Evolutionary conservation across 2,797 vertebrate genomes (phyloP).

Genomic region (Acipenser ruthenus): DNA sequence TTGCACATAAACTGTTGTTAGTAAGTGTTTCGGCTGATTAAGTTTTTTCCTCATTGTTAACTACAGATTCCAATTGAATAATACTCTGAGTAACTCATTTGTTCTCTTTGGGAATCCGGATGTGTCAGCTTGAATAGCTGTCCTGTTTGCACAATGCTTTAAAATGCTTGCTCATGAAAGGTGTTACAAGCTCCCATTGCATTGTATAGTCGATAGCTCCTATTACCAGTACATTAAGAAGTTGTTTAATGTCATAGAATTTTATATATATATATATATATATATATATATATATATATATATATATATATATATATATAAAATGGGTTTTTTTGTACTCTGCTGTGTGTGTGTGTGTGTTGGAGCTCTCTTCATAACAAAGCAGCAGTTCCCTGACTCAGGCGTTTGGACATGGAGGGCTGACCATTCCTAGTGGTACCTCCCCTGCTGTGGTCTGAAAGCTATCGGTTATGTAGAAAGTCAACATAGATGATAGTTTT

Average conservation of each 20-base stretch:
- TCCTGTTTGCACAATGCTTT: conserved; percentile 53
- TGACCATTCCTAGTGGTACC: conserved; percentile 45
- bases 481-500: conserved; percentile 23
- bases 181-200: conserved; percentile 56
- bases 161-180: conserved; percentile 48
- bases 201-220: conserved; percentile 60
- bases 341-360: too few species aligned
- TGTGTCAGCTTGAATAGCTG: conserved; percentile 45
- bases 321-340: too few species aligned
- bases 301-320: too few species aligned
- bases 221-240: conserved; percentile 47
- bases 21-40: too few species aligned
- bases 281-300: too few species aligned
- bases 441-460: conserved; percentile 27
- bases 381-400: conserved; percentile 26
- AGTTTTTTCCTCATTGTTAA: too few species aligned
- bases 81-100: too few species aligned
- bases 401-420: conserved; percentile 43
- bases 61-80: too few species aligned
- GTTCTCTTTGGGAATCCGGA: conserved; percentile 43
- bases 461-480: conserved; percentile 34
- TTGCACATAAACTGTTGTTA: too few species aligned
- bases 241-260: conserved; percentile 29
- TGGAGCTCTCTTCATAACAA: too few species aligned
- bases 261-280: too few species aligned